phyloP scores from a whole-genome alignment of 2,888 invertebrate species.

The Chrysolina haemoptera region DNA sequence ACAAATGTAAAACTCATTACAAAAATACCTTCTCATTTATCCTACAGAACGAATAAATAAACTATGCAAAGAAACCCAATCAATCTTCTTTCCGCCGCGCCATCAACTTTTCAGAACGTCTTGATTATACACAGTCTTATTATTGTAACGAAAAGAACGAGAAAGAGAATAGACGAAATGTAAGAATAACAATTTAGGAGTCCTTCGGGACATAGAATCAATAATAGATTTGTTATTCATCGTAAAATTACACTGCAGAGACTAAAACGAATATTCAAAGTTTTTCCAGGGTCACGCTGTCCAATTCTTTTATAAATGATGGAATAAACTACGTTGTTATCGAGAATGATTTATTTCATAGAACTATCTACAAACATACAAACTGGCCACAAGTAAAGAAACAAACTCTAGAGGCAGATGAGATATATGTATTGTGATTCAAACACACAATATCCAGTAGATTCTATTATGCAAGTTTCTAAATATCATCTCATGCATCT shows the following conservation, averaged over 20 bases:
- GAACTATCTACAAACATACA: no score
- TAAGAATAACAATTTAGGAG: slow-evolving; percentile 1
- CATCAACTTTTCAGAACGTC: neutral
- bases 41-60: neutral
- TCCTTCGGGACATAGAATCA: neutral
- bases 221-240: slow-evolving; percentile 8
- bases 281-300: neutral
- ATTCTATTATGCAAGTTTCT: slow-evolving; percentile 14
- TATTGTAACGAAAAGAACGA: neutral
- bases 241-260: neutral
- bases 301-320: neutral
- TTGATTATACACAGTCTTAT: neutral
- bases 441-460: slow-evolving; percentile 7
- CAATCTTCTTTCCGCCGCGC: neutral
- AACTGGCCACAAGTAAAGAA: no score
- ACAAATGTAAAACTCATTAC: neutral
- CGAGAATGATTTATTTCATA: no score
- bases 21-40: neutral
- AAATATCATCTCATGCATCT: slow-evolving; percentile 24
- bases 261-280: neutral
- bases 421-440: neutral
- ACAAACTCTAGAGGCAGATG: no score
- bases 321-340: neutral
- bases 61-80: neutral
- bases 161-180: neutral